A percentile compares a stretch with the other conserved stretches of the same genome.
phyloP scores from a whole-genome alignment of 2,888 invertebrate genomes.

The Ceramica pisi region DNA sequence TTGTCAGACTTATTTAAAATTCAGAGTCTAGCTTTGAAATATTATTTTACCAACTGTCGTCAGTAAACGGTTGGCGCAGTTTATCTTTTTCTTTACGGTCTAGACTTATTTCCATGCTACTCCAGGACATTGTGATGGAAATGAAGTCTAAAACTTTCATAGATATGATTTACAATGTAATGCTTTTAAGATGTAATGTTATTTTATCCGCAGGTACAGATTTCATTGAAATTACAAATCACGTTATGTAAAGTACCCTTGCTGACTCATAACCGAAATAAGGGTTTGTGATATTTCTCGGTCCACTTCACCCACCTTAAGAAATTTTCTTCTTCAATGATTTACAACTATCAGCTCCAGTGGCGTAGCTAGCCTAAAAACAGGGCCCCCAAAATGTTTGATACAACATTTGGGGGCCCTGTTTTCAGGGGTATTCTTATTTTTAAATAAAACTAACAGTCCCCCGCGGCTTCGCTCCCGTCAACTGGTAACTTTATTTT shows the following conservation, averaged over 20 bases:
- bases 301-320: conserved; percentile 29
- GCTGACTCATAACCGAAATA: conserved; percentile 32
- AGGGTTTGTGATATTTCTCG: conserved; percentile 32
- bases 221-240: conserved; percentile 21
- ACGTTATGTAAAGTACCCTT: conserved; percentile 12
- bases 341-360: conserved; percentile 38
- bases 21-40: conserved; percentile 48
- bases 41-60: conserved; percentile 48
- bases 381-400: too few relatives aligned
- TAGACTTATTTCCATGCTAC: conserved; percentile 54
- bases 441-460: too few relatives aligned
- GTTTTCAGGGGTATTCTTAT: too few relatives aligned
- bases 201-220: conserved; percentile 13
- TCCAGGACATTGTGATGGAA: conserved; percentile 44
- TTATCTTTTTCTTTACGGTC: conserved; percentile 47
- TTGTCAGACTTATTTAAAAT: conserved; percentile 56
- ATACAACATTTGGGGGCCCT: too few relatives aligned
- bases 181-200: conserved; percentile 22
- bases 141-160: conserved; percentile 44
- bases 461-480: too few relatives aligned
- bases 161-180: conserved; percentile 37
- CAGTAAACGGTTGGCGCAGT: conserved; percentile 44
- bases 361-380: too few relatives aligned
- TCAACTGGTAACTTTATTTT: too few relatives aligned
- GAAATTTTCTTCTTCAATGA: conserved; percentile 31